Percentiles rank a stretch among this genome's conserved stretches.
phyloP scores from a whole-genome alignment of 2,113 vertebrate species.

The Periophthalmodon schlosseri region DNA sequence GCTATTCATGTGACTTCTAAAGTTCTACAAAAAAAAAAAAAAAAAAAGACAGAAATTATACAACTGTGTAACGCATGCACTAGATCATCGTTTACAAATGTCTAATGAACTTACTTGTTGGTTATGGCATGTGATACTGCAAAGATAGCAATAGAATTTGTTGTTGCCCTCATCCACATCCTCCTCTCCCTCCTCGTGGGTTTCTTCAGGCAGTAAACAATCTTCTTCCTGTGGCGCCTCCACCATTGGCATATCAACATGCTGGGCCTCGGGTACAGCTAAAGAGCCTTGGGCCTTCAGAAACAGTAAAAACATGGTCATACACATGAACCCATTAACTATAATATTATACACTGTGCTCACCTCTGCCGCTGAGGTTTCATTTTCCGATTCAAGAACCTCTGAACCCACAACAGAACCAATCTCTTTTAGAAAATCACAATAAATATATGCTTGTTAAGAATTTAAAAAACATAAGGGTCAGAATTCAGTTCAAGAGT shows the following conservation, averaged over 20 bases:
- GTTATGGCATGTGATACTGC: conserved; percentile 88
- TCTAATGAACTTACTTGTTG: conserved; percentile 82
- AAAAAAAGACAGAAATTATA: neutral
- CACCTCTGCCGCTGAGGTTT: neutral
- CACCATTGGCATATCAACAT: conserved; percentile 26
- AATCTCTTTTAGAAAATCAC: conserved; percentile 41
- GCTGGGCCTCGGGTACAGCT: conserved; percentile 36
- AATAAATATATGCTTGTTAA: conserved; percentile 40
- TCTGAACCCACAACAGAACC: conserved; percentile 29
- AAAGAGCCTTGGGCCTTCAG: conserved; percentile 30
- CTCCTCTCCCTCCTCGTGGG: conserved; percentile 58
- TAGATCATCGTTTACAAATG: neutral
- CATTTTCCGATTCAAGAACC: conserved; percentile 26
- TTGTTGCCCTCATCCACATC: conserved; percentile 62
- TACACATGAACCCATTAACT: neutral
- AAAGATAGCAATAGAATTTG: conserved; percentile 95
- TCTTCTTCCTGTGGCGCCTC: conserved; percentile 40
- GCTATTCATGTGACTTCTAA: conserved; percentile 90
- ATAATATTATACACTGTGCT: neutral
- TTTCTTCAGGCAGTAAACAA: conserved; percentile 20
- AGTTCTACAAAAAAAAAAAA: conserved; percentile 77
- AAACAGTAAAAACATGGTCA: neutral
- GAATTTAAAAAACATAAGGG: neutral
- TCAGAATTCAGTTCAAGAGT: neutral
- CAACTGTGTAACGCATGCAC: neutral